Evolutionary conservation across 2,888 invertebrate species (phyloP).

Genomic region (Craniophora ligustri): DNA sequence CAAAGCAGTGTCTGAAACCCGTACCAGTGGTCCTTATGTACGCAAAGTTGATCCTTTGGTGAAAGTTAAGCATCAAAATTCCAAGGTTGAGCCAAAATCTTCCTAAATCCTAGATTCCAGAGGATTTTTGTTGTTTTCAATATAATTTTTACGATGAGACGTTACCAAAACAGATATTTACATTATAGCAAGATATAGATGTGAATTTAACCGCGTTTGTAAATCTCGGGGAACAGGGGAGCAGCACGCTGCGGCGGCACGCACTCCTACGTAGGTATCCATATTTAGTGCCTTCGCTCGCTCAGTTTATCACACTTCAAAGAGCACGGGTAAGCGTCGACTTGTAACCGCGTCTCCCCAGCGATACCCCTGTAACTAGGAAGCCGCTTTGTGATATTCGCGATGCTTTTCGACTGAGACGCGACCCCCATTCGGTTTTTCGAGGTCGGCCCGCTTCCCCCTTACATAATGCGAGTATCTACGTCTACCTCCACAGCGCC

Average conservation of each 20-base stretch:
- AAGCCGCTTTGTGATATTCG: constrained; percentile 85
- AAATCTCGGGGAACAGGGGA: constrained; percentile 68
- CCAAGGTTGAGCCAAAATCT: too few species aligned
- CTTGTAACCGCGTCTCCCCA: constrained; percentile 79
- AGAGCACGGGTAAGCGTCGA: constrained; percentile 79
- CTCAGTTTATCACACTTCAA: constrained; percentile 86
- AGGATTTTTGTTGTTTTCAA: constrained; percentile 1
- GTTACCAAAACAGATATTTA: constrained; percentile 47
- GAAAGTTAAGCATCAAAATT: too few species aligned
- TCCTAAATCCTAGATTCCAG: too few species aligned
- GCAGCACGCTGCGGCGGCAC: constrained; percentile 66
- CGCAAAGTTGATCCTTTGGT: not conserved
- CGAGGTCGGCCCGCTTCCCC: constrained; percentile 78
- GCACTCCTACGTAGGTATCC: constrained; percentile 72
- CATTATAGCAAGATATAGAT: constrained; percentile 51
- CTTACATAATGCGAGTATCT: constrained; percentile 70
- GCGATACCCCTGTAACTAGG: constrained; percentile 76
- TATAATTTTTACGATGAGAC: constrained; percentile 15
- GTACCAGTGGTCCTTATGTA: not conserved
- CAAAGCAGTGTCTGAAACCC: too few species aligned
- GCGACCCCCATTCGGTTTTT: constrained; percentile 84
- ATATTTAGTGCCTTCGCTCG: constrained; percentile 75
- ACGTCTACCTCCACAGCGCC: constrained; percentile 55
- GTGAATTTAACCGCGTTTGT: constrained; percentile 69
- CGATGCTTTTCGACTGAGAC: constrained; percentile 79